A percentile compares a stretch with the other conserved stretches of the same genome.
Conservation (phyloP, 2,888 invertebrate species). For the Crematogaster levior region DNA sequence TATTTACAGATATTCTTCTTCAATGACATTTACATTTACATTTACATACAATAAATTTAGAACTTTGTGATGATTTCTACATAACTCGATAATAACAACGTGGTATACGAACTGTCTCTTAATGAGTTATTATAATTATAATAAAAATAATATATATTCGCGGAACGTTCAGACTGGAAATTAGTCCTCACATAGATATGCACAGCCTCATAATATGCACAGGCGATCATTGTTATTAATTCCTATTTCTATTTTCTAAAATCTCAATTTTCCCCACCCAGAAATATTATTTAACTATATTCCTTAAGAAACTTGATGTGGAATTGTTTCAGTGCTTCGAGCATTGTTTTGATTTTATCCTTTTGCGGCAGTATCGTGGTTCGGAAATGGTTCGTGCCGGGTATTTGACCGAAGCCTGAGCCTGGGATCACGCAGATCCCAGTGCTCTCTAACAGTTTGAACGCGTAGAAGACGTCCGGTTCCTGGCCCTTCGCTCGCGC, state of each 20-base stretch:
- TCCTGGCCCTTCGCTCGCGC: constrained; percentile 91
- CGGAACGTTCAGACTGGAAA: neutral
- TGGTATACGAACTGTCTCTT: neutral
- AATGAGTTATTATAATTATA: constrained; percentile 26
- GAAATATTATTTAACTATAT: constrained; percentile 87
- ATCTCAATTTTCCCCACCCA: neutral
- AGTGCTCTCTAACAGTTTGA: constrained; percentile 94
- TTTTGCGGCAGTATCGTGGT: constrained; percentile 98
- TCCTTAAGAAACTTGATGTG: constrained; percentile 93
- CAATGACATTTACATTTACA: constrained; percentile 19
- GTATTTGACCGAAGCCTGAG: constrained; percentile 97
- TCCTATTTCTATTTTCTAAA: neutral
- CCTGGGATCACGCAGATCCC: constrained; percentile 98
- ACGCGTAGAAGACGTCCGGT: constrained; percentile 97
- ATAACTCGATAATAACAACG: constrained; percentile 17
- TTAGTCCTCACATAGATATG: neutral
- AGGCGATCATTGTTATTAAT: neutral
- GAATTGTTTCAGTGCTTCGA: constrained; percentile 93
- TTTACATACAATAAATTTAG: constrained; percentile 24
- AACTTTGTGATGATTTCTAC: constrained; percentile 11
- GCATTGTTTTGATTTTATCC: constrained; percentile 92
- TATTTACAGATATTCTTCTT: constrained; percentile 29
- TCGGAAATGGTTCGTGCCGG: constrained; percentile 98
- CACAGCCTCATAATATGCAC: constrained; percentile 1
- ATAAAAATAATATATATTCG: too few relatives aligned